Percentiles rank a stretch among this genome's conserved stretches.
Conservation (phyloP, 2,797 vertebrate species). For the Poecilia wingei region DNA sequence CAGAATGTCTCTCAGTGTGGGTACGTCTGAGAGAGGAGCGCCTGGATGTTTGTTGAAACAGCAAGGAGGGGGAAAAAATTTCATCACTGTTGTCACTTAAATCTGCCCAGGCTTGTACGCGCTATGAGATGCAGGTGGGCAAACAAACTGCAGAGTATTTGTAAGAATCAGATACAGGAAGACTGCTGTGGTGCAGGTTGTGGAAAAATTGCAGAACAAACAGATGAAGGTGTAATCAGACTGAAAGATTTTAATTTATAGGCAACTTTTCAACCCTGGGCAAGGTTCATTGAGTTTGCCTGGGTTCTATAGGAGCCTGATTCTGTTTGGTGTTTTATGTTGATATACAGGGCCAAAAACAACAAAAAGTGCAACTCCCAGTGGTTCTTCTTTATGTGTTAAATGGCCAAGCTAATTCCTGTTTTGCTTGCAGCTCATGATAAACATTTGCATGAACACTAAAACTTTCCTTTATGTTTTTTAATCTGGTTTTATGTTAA, state of each 20-base stretch:
- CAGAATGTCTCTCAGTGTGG: slow-evolving; percentile 7
- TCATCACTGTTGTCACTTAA: slow-evolving; percentile 46
- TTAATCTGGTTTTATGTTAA: not conserved
- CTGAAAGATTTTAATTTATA: not conserved
- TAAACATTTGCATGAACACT: not conserved
- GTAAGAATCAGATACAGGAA: slow-evolving; percentile 17
- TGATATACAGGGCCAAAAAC: not conserved
- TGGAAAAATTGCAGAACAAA: slow-evolving; percentile 1
- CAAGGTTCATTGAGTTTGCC: not conserved
- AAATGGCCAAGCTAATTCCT: not conserved
- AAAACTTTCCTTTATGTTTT: not conserved
- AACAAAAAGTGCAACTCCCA: not conserved
- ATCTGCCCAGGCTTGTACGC: slow-evolving; percentile 47
- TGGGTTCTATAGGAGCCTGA: not conserved
- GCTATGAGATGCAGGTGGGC: slow-evolving; percentile 12
- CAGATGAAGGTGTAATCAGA: not conserved
- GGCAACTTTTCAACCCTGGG: not conserved
- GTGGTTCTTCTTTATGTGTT: not conserved
- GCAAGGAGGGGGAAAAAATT: slow-evolving; percentile 19
- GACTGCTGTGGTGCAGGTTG: slow-evolving; percentile 2
- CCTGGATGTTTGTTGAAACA: slow-evolving; percentile 13
- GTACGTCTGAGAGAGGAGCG: not conserved
- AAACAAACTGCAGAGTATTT: slow-evolving; percentile 36
- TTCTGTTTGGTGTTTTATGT: not conserved
- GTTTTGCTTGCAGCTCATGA: not conserved